phyloP scores from a whole-genome alignment of 1,140 invertebrate genomes.

The Chionoecetes opilio region DNA sequence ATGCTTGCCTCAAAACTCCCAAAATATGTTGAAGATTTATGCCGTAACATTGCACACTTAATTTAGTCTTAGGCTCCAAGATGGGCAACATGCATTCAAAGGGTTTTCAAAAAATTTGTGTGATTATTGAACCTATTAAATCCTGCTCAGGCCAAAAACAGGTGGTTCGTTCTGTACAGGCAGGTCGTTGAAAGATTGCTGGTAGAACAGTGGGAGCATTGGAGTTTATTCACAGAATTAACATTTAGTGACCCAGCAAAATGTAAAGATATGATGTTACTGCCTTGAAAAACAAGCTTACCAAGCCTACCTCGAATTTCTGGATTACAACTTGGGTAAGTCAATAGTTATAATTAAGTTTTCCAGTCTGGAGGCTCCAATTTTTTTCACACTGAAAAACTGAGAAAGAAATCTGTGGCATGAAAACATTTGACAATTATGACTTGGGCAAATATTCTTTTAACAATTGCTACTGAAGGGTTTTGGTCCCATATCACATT shows the following conservation, averaged over 20 bases:
- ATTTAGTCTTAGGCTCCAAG: constrained; percentile 82
- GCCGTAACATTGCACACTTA: constrained; percentile 81
- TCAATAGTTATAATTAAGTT: constrained; percentile 82
- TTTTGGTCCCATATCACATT: no score
- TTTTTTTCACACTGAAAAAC: constrained; percentile 77
- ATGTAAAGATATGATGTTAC: constrained; percentile 80
- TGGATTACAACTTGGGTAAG: constrained; percentile 82
- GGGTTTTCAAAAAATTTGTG: constrained; percentile 83
- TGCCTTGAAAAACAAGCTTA: constrained; percentile 82
- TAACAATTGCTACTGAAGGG: no score
- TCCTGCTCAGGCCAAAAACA: constrained; percentile 82
- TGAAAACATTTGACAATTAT: no score
- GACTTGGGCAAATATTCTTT: no score
- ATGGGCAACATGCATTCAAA: constrained; percentile 82
- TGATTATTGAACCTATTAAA: constrained; percentile 82
- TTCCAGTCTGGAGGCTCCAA: constrained; percentile 82
- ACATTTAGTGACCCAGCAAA: constrained; percentile 82
- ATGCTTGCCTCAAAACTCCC: constrained; percentile 82
- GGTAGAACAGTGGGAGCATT: constrained; percentile 82
- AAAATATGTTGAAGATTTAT: constrained; percentile 81
- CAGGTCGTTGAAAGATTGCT: constrained; percentile 78
- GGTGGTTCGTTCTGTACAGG: constrained; percentile 83
- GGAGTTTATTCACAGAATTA: constrained; percentile 82
- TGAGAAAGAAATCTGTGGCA: constrained; percentile 80
- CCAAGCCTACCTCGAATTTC: neutral